Conservation (phyloP, 2,113 vertebrate species). For the Thryonomys swinderianus region DNA sequence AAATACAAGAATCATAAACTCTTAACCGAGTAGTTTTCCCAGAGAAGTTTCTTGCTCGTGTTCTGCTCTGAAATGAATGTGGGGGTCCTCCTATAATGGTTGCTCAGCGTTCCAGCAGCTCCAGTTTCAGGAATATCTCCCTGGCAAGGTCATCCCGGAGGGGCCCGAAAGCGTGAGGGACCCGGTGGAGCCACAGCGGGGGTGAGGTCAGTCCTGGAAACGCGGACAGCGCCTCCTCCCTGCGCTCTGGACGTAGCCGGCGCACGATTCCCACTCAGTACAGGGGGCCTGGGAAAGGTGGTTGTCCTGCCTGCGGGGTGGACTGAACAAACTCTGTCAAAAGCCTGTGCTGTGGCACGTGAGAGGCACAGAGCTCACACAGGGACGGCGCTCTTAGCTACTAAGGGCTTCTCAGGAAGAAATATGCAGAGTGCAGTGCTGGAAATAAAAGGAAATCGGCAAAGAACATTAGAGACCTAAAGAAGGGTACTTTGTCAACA, state of each 20-base stretch:
- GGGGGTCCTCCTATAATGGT: background rate
- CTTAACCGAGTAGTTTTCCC: background rate
- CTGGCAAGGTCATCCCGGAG: background rate
- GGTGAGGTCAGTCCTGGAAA: background rate
- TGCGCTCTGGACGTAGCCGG: background rate
- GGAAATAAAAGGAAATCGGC: background rate
- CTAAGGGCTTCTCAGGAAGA: background rate
- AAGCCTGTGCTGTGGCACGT: background rate
- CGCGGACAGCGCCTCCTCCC: background rate
- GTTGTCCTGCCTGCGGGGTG: background rate
- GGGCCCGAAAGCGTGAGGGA: background rate
- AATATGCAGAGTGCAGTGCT: background rate
- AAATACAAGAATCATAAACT: background rate
- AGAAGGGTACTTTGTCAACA: background rate
- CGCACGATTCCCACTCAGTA: background rate
- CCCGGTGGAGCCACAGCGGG: background rate
- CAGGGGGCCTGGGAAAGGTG: background rate
- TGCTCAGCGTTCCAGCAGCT: background rate
- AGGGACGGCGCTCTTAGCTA: fast-evolving
- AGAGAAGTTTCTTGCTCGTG: background rate
- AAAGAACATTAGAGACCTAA: background rate
- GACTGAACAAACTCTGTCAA: background rate
- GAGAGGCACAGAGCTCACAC: background rate
- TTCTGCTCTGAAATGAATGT: background rate
- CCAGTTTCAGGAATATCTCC: no score